Evolutionary conservation across 1,140 invertebrate species (phyloP), one percentile per base, ranked within the genome.

Genomic region (Sesamia nonagrioides): DNA sequence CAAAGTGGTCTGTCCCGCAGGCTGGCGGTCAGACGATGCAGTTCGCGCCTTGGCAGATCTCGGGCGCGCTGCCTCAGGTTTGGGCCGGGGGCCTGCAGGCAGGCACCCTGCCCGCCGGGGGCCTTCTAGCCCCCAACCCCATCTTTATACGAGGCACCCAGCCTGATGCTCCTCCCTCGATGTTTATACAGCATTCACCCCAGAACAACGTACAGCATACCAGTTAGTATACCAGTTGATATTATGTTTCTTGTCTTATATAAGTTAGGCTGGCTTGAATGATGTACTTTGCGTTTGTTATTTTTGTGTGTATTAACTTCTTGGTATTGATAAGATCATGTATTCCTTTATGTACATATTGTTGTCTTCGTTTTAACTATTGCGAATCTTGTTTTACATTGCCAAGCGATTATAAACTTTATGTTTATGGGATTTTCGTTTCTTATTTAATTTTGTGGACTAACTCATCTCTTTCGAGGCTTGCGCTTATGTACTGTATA

Each of bases 131-230:
- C 0, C 97, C 96, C 5, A 98, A 98, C 94, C 97, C 97, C 33
- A 98, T 98, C 84, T 98, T 98, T 84, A 98, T 98, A 82, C 93
- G 98, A 75, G 97, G 97, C 8, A 91, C 95, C 0, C 97, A 98
- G 84, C 96, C 97, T 11, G 97, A 98, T 89, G 96, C 96, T 15
- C 82, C 88, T 8, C 88, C 89, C n/a, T 91, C 92, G 0, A 98
- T 98, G 97, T 98, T 98, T 84, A 98, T 98, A 82, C 98, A 98
- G 87, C 98, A 98, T 88, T 97, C 97, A 88, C 97, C 97, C 11
- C 97, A 97, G 80, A 94, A 92, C 77, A 91, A 85, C 50, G 84
- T 92, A 0, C 92, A 93, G 72, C 89, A 94, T 78, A 84, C 84
- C 85, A 91, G 86, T 87, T 82, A 91, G 88, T 92, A 91, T 71